Conservation (phyloP, 2,888 invertebrate genomes). For the Parascotia fuliginaria region DNA sequence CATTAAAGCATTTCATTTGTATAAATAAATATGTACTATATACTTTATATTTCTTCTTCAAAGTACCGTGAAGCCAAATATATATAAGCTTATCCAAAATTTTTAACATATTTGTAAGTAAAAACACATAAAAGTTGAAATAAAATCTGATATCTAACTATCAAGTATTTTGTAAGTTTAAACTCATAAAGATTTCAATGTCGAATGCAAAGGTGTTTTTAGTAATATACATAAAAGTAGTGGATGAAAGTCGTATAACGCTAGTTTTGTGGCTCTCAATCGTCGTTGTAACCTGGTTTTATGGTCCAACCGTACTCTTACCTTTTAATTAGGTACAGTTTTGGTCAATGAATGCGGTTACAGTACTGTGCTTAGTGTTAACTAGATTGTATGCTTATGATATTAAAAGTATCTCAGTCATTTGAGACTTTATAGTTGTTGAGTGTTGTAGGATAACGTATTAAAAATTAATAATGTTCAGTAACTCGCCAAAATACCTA, state of each 20-base stretch:
- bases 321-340: slow-evolving; percentile 51
- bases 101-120: too few species aligned
- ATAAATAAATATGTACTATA: too few species aligned
- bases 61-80: too few species aligned
- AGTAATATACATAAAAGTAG: slow-evolving; percentile 36
- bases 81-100: too few species aligned
- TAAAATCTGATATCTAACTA: background rate
- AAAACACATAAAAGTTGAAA: too few species aligned
- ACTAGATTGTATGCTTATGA: slow-evolving; percentile 25
- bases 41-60: too few species aligned
- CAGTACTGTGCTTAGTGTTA: slow-evolving; percentile 28
- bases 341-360: slow-evolving; percentile 40
- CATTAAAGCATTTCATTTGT: too few species aligned
- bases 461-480: background rate
- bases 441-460: background rate
- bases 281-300: slow-evolving; percentile 38
- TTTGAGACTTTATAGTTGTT: background rate
- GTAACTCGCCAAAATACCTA: too few species aligned
- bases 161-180: background rate
- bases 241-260: slow-evolving; percentile 40
- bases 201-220: slow-evolving; percentile 28
- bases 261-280: slow-evolving; percentile 44
- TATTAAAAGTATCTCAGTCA: slow-evolving; percentile 2
- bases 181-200: slow-evolving; percentile 23
- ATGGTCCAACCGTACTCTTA: slow-evolving; percentile 37